Evolutionary conservation across 2,797 vertebrate genomes (phyloP).

Genomic region (Sebastes elongatus): DNA sequence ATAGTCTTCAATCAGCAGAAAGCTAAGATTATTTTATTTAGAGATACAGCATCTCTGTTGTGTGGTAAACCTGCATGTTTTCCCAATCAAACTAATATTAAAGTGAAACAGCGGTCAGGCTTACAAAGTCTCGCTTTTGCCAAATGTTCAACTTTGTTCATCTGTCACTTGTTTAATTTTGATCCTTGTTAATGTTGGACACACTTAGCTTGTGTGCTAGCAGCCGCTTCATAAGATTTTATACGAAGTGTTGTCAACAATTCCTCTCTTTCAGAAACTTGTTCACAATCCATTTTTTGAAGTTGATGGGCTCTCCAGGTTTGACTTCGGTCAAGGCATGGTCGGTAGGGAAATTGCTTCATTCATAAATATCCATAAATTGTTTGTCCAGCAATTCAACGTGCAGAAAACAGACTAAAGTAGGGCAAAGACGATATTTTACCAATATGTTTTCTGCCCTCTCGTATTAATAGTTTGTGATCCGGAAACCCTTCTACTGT

Average conservation of each 20-base stretch:
- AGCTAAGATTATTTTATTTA: background rate
- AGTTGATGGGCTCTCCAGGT: slow-evolving; percentile 67
- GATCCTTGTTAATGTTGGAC: background rate
- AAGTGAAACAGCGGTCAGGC: too few relatives aligned
- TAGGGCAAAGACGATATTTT: background rate
- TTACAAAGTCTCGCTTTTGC: background rate
- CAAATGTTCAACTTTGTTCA: background rate
- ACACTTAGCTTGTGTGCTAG: background rate
- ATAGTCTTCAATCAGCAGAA: background rate
- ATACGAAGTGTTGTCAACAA: background rate
- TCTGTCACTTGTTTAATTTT: background rate
- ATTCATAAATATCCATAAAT: background rate
- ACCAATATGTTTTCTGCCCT: background rate
- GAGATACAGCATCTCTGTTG: background rate
- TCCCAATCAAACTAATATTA: too few relatives aligned
- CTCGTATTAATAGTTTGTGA: background rate
- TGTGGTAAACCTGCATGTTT: too few relatives aligned
- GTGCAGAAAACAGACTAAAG: background rate
- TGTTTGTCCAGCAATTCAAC: background rate
- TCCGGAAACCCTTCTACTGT: background rate
- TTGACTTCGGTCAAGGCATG: slow-evolving; percentile 73
- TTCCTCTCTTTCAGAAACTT: slow-evolving; percentile 61
- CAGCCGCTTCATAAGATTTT: background rate
- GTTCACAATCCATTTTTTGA: slow-evolving; percentile 45
- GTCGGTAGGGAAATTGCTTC: slow-evolving; percentile 58